Percentiles rank a stretch among this genome's conserved stretches.
phyloP scores from a whole-genome alignment of 2,113 vertebrate genomes.

The Erpornis zantholeuca region DNA sequence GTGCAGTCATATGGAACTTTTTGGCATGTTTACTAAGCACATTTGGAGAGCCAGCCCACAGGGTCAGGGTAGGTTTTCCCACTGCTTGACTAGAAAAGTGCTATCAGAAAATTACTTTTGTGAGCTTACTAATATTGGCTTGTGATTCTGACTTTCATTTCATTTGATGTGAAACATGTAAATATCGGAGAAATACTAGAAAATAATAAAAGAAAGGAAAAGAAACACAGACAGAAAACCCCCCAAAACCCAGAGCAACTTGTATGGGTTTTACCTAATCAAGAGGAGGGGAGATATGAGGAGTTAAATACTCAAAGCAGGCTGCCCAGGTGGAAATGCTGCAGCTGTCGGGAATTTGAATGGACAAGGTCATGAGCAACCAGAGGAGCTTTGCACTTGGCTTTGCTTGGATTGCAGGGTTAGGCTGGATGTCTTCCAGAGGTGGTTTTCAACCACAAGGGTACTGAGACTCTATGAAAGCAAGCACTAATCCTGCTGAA shows the following conservation, averaged over 20 bases:
- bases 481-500: background rate
- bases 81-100: background rate
- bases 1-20: background rate
- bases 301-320: background rate
- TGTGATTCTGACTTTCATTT: background rate
- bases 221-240: background rate
- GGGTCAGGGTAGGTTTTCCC: background rate
- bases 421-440: background rate
- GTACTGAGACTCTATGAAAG: background rate
- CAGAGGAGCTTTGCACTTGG: background rate
- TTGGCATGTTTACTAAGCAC: background rate
- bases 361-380: background rate
- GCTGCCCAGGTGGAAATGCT: background rate
- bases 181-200: background rate
- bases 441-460: background rate
- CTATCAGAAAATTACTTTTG: background rate
- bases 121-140: background rate
- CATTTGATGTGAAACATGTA: background rate
- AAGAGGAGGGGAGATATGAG: background rate
- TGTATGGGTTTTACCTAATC: background rate
- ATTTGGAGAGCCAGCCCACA: background rate
- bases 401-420: background rate
- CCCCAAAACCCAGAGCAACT: background rate
- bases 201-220: background rate
- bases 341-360: background rate